Base-by-base conservation (phyloP, 2,113 vertebrate species). In the Machaerirhynchus nigripectus region DNA sequence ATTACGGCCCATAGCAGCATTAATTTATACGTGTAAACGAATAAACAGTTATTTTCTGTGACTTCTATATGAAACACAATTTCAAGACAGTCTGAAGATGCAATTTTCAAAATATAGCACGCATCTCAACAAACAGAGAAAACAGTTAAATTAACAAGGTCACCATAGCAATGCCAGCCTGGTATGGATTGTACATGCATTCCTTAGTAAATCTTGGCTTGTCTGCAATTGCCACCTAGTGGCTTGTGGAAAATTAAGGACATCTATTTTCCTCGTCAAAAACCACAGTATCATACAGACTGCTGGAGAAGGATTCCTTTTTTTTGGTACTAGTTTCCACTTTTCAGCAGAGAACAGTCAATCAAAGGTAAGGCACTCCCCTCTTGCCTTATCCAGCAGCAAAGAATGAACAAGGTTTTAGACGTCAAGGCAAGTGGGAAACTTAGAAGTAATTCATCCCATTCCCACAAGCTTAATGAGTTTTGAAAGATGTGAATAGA, bases 161-260 rank as follows among this genome's bases (percentile, higher is more conserved):
- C 92, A 89, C 44, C 20, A 56, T 10, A 86, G 85, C 44, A 84
- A 49, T 80, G 44, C 31, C 28, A 92, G 47, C 19, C 61, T 57
- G 57, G 18, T 35, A 39, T 8, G 30, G 26, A 53, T n/a, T 6
- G 30, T 13, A 35, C 20, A 11, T 8, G 20, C 71, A 71, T 19
- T 44, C 55, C 59, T 47, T 21, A 63, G 61, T 44, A 91, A 57
- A 79, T 44, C 82, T 83, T 95, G 63, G 78, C 83, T 94, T 96
- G 90, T 95, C 85, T 84, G 90, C 60, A 96, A 70, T 96, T 94
- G 96, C 96, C 96, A 97, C 70, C 96, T 97, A 96, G 93, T 82
- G 96, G 96, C n/a, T 68, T 57, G 31, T 47, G 64, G 46, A 40
- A 86, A 78, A 93, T 17, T 65, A 65, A 39, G 67, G 9, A 61